These are phyloP conservation scores for Nomada goodeniana DNA, from an alignment of 2,888 invertebrate genomes.

Conservation along the genomic window DNA sequence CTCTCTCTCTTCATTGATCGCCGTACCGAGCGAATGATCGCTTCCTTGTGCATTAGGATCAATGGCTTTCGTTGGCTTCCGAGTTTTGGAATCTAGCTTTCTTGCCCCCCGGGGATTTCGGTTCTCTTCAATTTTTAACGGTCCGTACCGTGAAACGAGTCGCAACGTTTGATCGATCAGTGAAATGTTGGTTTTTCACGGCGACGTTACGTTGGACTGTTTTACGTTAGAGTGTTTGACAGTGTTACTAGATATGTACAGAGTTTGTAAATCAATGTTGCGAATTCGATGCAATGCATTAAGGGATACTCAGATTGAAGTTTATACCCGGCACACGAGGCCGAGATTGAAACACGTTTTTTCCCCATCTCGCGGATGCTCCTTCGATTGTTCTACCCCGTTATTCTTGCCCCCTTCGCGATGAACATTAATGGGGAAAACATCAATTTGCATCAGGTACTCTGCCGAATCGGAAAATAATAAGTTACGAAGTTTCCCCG, in stretches of 20 bases:
- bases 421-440: constrained; percentile 66
- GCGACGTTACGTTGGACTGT: too few relatives aligned
- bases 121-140: constrained; percentile 48
- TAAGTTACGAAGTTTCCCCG: constrained; percentile 65
- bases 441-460: constrained; percentile 61
- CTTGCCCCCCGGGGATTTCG: constrained; percentile 45
- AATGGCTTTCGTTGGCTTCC: constrained; percentile 77
- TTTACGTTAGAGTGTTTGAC: too few relatives aligned
- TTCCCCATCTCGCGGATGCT: neutral
- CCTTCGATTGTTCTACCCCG: neutral
- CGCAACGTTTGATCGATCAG: constrained; percentile 23
- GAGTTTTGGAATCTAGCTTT: constrained; percentile 62
- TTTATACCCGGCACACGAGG: neutral
- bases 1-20: constrained; percentile 70
- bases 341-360: neutral
- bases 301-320: neutral
- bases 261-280: neutral
- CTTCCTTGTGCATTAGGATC: constrained; percentile 71
- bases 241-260: too few relatives aligned
- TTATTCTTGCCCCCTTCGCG: neutral
- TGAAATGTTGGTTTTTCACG: constrained; percentile 8
- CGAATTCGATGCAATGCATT: neutral
- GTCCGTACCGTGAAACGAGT: constrained; percentile 30
- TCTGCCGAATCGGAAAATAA: constrained; percentile 74
- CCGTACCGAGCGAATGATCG: constrained; percentile 77